phyloP scores from a whole-genome alignment of 2,888 invertebrate species.

The Temnothorax unifasciatus region DNA sequence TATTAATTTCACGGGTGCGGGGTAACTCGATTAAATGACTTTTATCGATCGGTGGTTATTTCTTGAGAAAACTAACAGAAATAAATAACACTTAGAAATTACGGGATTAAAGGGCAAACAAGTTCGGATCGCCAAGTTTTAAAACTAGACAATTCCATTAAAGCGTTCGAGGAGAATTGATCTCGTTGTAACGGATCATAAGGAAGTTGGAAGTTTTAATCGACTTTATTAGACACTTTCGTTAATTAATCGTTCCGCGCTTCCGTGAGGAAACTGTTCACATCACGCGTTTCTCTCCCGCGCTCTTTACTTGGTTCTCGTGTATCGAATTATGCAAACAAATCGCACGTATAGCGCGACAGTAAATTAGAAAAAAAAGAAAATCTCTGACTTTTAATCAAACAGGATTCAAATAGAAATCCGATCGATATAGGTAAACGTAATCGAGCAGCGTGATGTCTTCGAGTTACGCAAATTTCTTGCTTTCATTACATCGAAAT shows the following conservation, averaged over 20 bases:
- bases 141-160: constrained; percentile 33
- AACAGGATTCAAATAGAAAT: not conserved
- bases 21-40: not conserved
- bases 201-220: constrained; percentile 49
- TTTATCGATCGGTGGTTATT: not conserved
- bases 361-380: not conserved
- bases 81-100: constrained; percentile 20
- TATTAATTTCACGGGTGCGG: not conserved
- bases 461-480: not conserved
- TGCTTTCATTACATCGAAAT: not conserved
- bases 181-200: constrained; percentile 37
- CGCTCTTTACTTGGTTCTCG: not conserved
- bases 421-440: not conserved
- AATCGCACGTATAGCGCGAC: not conserved
- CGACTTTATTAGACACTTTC: constrained; percentile 46
- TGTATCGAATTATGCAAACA: not conserved
- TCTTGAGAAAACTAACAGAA: not conserved
- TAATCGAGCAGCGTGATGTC: not conserved
- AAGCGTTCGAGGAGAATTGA: constrained; percentile 25
- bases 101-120: constrained; percentile 11
- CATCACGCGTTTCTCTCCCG: not conserved
- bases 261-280: constrained; percentile 19
- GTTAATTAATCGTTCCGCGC: constrained; percentile 40
- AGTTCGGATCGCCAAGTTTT: constrained; percentile 27
- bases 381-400: not conserved